Base-by-base conservation (phyloP, 1,140 invertebrate genomes). In the Leucophenga varia region DNA sequence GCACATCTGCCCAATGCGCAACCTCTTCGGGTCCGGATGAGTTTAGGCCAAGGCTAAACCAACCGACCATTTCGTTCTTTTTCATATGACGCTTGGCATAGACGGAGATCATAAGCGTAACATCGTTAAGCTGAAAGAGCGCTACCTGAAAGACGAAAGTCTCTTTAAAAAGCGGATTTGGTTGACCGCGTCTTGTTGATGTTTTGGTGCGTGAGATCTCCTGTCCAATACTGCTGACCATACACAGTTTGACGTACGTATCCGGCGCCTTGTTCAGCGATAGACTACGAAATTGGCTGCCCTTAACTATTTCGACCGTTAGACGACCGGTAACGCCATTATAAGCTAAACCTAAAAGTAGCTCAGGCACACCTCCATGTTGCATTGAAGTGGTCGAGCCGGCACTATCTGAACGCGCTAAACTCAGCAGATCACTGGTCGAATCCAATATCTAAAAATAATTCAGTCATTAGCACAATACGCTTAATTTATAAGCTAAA, bases 81-180 rank as follows among this genome's bases (percentile, higher is more conserved):
- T 95, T 96, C 79, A 96, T 93, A 49, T 86, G 83, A 59, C 90
- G 86, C 47, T 91, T 86, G 75, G 93, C 92, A 79, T 95, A 96
- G 12, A 96, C 91, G 1, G 92, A 93, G 35, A 95, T 83, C 84
- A 95, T 93, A 39, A 97, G 79, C 1, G 93, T 95, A 10, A 97
- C 93, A 57, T 97, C 94, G n/a, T 88, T 90, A 36, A 97, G 79
- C 81, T 97, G 93, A 73, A 96, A 97, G 46, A 96, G 79, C 21
- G 93, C 91, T 61, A 97, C 92, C 81, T 95, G 93, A 79, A 96
- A 97, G 76, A 95, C 88, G 76, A 97, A 97, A 1, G 93, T 92
- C 78, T 97, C 93, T 74, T 96, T 95, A 71, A 94, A 97, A 7
- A 95, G 82, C 31, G 93, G 93, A 81, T 96, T 95, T 17, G 93